Evolutionary conservation across 1,140 invertebrate genomes (phyloP).

Genomic region (Medauroidea extradentata): DNA sequence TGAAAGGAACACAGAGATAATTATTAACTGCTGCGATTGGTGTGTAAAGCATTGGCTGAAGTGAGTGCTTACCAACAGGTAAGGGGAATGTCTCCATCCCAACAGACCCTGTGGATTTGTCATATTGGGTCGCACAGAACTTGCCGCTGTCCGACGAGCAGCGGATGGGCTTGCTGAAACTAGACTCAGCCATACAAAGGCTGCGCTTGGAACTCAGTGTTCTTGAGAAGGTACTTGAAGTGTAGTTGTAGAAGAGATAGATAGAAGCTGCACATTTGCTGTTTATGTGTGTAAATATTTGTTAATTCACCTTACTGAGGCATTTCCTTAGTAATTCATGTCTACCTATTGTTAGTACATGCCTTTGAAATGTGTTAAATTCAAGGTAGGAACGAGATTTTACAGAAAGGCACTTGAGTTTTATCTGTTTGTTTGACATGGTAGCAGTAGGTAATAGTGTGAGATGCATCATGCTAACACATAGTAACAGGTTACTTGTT

Average conservation of each 20-base stretch:
- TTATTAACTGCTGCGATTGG: no score
- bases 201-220: conserved; percentile 60
- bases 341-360: conserved; percentile 4
- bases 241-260: not conserved
- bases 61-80: no score
- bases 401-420: no score
- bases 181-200: conserved; percentile 62
- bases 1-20: no score
- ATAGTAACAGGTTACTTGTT: no score
- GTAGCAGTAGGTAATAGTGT: no score
- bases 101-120: conserved; percentile 60
- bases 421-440: no score
- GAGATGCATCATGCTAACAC: no score
- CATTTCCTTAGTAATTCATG: not conserved
- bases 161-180: conserved; percentile 53
- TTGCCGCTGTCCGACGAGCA: conserved; percentile 59
- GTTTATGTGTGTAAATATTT: not conserved
- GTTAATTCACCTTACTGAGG: not conserved
- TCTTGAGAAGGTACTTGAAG: conserved; percentile 51
- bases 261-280: not conserved
- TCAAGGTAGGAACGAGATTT: no score
- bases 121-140: conserved; percentile 75
- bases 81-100: conserved; percentile 36
- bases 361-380: not conserved
- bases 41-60: no score